These are phyloP conservation scores for Phaonia tiefii DNA, from an alignment of 2,888 invertebrate species.

Conservation along the genomic window DNA sequence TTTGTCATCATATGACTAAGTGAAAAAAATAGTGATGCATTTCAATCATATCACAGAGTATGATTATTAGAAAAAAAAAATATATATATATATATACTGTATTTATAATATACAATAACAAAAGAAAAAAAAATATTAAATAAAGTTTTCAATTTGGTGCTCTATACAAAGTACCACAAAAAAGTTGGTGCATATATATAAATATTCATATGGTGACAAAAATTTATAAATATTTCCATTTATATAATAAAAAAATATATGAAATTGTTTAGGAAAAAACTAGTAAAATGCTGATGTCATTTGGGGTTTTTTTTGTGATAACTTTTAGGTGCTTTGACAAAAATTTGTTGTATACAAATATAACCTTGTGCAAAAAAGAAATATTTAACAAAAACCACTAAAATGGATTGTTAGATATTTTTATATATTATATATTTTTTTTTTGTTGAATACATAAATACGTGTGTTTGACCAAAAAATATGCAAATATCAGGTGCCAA, in stretches of 20 bases:
- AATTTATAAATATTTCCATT: constrained; percentile 22
- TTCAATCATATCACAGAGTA: constrained; percentile 39
- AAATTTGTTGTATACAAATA: background rate
- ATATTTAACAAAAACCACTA: constrained; percentile 54
- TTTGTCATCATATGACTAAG: constrained; percentile 44
- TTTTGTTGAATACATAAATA: no score
- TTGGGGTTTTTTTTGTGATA: background rate
- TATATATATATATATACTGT: constrained; percentile 57
- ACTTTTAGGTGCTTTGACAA: constrained; percentile 32
- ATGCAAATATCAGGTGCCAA: constrained; percentile 66
- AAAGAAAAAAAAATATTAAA: constrained; percentile 14
- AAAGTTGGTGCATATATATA: constrained; percentile 57
- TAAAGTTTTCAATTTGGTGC: constrained; percentile 50
- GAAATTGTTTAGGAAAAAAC: constrained; percentile 6
- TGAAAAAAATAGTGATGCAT: constrained; percentile 29
- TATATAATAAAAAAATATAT: constrained; percentile 29
- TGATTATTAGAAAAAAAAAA: constrained; percentile 43
- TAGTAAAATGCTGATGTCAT: constrained; percentile 31
- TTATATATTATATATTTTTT: constrained; percentile 16
- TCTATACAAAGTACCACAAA: constrained; percentile 59
- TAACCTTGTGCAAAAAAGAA: constrained; percentile 23
- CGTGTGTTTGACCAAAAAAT: constrained; percentile 60
- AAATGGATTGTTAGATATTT: constrained; percentile 25
- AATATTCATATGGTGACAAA: no score
- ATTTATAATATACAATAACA: constrained; percentile 41